Evolutionary conservation across 1,140 invertebrate species (phyloP).

Genomic region (Cydia fagiglandana): DNA sequence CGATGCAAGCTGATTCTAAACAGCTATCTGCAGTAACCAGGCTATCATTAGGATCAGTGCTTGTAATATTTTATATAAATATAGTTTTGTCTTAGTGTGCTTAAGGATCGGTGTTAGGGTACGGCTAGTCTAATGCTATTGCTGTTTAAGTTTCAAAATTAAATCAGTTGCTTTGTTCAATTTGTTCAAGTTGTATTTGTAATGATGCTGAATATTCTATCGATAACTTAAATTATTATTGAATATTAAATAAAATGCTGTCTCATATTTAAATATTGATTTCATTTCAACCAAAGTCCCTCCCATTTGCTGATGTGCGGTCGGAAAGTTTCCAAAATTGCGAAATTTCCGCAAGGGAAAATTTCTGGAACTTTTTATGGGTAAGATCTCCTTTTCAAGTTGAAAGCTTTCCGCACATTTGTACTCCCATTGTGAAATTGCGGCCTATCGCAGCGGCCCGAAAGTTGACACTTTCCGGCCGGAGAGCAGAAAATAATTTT

Average conservation of each 20-base stretch:
- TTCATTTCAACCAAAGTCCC: slow-evolving; percentile 47
- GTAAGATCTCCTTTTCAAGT: too few species aligned
- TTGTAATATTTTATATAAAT: slow-evolving; percentile 50
- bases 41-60: slow-evolving; percentile 22
- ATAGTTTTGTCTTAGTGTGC: slow-evolving; percentile 71
- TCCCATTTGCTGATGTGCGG: too few species aligned
- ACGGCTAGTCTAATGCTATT: slow-evolving; percentile 48
- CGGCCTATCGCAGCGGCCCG: too few species aligned
- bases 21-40: slow-evolving; percentile 39
- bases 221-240: slow-evolving; percentile 72
- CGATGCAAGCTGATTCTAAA: slow-evolving; percentile 37
- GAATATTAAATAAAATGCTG: slow-evolving; percentile 77
- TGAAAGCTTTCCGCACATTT: too few species aligned
- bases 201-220: slow-evolving; percentile 77
- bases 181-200: slow-evolving; percentile 77
- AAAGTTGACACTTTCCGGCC: too few species aligned
- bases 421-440: too few species aligned
- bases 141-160: slow-evolving; percentile 67
- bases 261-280: slow-evolving; percentile 69
- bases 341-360: too few species aligned
- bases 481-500: too few species aligned
- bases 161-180: slow-evolving; percentile 68
- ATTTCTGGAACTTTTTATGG: too few species aligned
- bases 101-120: slow-evolving; percentile 60
- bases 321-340: too few species aligned